These are phyloP conservation scores for Parthenolecanium corni DNA, from an alignment of 2,888 invertebrate genomes.

Conservation along the genomic window DNA sequence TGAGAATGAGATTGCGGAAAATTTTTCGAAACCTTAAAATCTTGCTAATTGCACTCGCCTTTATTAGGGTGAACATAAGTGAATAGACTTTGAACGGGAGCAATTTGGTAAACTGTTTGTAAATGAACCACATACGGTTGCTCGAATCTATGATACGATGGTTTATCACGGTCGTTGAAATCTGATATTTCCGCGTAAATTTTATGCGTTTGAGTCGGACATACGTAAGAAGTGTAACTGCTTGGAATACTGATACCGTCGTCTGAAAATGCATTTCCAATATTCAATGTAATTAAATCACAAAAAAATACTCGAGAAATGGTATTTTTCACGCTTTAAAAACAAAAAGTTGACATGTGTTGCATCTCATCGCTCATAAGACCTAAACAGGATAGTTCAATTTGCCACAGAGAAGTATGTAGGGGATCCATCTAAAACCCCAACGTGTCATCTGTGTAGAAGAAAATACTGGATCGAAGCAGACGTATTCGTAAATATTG, in stretches of 20 bases:
- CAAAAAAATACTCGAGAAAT: neutral
- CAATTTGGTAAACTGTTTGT: constrained; percentile 70
- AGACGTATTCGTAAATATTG: too few species aligned
- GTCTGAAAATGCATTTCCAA: constrained; percentile 39
- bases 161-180: constrained; percentile 33
- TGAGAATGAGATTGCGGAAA: neutral
- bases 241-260: constrained; percentile 85
- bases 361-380: neutral
- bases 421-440: too few species aligned
- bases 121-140: constrained; percentile 88
- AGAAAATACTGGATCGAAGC: too few species aligned
- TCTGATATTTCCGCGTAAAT: constrained; percentile 61
- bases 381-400: too few species aligned
- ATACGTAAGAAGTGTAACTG: constrained; percentile 78
- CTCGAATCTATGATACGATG: constrained; percentile 44
- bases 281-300: neutral
- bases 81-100: constrained; percentile 62
- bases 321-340: too few species aligned
- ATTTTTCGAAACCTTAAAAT: too few species aligned
- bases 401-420: too few species aligned
- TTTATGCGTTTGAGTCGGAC: constrained; percentile 84
- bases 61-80: constrained; percentile 83
- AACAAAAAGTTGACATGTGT: neutral
- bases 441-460: too few species aligned
- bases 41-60: too few species aligned